Base-by-base conservation (phyloP, 2,113 vertebrate species). In the Phaethornis superciliosus region DNA sequence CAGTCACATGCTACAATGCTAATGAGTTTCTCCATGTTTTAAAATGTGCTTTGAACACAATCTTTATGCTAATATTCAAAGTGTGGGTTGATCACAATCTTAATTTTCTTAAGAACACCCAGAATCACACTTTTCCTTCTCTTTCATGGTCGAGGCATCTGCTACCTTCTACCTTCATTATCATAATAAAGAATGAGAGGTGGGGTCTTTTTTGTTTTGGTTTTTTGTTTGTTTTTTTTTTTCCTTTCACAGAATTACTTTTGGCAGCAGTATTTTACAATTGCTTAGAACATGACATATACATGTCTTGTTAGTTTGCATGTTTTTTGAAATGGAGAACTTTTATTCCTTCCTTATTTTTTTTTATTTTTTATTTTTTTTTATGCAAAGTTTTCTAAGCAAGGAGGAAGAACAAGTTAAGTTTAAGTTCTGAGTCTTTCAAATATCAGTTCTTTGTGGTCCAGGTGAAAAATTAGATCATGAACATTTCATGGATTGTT, bases 121-220 rank as follows among this genome's bases (percentile, higher is more conserved):
- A 58, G 62, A 69, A 63, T 75, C 88, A 71, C 80, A 78, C 72
- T 90, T 93, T 78, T 72, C 37, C 33, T 15, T 95, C 27, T 79
- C 35, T 89, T 95, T 89, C n/a, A 88, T 85, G 76, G 59, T 60
- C 79, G 95, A 59, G 92, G 46, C 54, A 90, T 71, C 69, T 90
- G 56, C 76, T 85, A 90, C 80, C 54, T 85, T 42, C 40, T n/a
- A 58, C 81, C 65, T 93, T 88, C 85, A 75, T 91, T 93, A 76
- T 32, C 58, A 75, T 88, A 28, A 44, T 56, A 92, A 81, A 96
- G 69, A 94, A 79, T 35, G 18, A 51, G 30, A 87, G 54, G 40
- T 40, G 40, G 40, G 11, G 5, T 40, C 13, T 14, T 56, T 72
- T 64, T 27, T 33, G 46, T 46, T 46, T 46, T 19, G 46, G 46